A percentile compares a stretch with the other conserved stretches of the same genome.
Evolutionary conservation across 2,888 invertebrate genomes (phyloP).

Genomic region (Alloplasta piceator): DNA sequence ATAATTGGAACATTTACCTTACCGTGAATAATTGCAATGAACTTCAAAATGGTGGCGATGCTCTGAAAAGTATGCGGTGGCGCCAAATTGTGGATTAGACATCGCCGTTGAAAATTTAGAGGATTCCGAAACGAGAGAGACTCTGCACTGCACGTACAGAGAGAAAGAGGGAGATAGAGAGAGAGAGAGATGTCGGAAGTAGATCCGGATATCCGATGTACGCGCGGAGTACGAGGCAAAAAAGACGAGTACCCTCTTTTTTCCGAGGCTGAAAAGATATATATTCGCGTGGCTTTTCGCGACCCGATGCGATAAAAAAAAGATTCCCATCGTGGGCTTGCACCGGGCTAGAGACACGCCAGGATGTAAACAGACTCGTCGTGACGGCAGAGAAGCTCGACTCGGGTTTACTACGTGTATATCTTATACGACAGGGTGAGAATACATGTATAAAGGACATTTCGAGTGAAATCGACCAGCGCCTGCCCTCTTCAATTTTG

Average conservation of each 20-base stretch:
- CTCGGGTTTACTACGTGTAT: slow-evolving; percentile 1
- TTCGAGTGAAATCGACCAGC: no score
- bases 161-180: no score
- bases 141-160: background rate
- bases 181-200: background rate
- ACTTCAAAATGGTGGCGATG: no score
- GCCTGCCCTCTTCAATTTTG: no score
- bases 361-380: slow-evolving; percentile 32
- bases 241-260: background rate
- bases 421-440: slow-evolving; percentile 22
- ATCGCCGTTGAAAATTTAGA: background rate
- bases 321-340: no score
- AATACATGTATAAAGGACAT: no score
- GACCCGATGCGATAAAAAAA: background rate
- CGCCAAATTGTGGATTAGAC: slow-evolving; percentile 8
- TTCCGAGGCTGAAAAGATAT: background rate
- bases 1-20: no score
- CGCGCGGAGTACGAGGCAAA: background rate
- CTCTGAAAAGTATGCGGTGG: background rate
- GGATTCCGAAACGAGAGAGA: no score
- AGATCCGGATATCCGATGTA: background rate
- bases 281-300: background rate
- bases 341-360: background rate
- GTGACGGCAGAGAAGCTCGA: slow-evolving; percentile 24
- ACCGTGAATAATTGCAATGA: no score